These are phyloP conservation scores for Synodontis membranacea DNA, from an alignment of 2,113 vertebrate species.

Conservation along the genomic window DNA sequence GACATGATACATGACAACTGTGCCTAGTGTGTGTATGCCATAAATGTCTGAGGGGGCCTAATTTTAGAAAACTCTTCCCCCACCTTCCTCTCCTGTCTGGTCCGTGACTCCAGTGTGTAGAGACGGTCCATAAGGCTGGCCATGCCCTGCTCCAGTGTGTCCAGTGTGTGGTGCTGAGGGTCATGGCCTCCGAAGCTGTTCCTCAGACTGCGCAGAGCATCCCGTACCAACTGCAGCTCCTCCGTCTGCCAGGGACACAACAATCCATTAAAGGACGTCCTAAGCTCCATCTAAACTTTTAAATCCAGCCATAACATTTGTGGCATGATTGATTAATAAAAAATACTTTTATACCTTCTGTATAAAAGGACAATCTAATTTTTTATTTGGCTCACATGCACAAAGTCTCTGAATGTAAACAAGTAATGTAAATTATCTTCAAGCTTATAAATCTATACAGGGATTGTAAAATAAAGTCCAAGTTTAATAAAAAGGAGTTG, in stretches of 20 bases:
- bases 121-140: conserved; percentile 90
- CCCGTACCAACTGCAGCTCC: conserved; percentile 90
- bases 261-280: background rate
- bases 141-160: conserved; percentile 96
- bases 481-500: background rate
- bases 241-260: conserved; percentile 72
- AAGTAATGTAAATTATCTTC: too few species aligned
- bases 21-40: too few species aligned
- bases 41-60: background rate
- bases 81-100: conserved; percentile 78
- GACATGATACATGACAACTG: too few species aligned
- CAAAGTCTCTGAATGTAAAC: background rate
- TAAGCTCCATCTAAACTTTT: background rate
- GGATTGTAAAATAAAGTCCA: background rate
- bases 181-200: conserved; percentile 91
- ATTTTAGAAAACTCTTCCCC: background rate
- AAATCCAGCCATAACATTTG: background rate
- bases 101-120: conserved; percentile 74
- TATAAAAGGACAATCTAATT: background rate
- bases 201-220: conserved; percentile 89
- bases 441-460: too few species aligned
- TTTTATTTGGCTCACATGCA: background rate
- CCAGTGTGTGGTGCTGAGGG: conserved; percentile 95
- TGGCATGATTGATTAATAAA: background rate
- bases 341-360: background rate